Evolutionary conservation across 2,888 invertebrate genomes (phyloP).

Genomic region (Orchesellides sinensis): DNA sequence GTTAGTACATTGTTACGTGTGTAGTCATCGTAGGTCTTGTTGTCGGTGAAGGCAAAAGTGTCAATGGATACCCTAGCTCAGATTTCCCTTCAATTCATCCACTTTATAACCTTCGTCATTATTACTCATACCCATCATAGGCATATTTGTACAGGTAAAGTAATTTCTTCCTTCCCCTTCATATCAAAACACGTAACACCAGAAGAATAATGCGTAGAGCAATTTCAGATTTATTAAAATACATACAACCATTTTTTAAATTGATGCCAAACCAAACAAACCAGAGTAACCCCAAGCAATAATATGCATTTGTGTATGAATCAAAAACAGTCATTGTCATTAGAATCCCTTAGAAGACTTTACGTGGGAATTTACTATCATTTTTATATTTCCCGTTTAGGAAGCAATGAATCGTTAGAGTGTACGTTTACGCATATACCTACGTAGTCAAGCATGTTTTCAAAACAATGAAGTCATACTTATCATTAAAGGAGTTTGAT

Average conservation of each 20-base stretch:
- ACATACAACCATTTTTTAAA: not conserved
- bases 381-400: too few species aligned
- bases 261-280: too few species aligned
- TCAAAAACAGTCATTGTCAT: not conserved
- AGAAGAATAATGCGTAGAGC: not conserved
- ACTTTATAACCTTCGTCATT: slow-evolving; percentile 15
- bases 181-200: slow-evolving; percentile 7
- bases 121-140: not conserved
- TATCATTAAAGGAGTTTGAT: too few species aligned
- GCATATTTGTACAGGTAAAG: not conserved
- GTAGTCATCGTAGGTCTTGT: too few species aligned
- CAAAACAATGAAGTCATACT: too few species aligned
- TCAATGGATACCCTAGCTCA: slow-evolving; percentile 9
- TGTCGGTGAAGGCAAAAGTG: not conserved
- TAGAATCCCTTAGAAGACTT: not conserved
- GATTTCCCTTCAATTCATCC: slow-evolving; percentile 37
- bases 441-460: too few species aligned
- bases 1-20: too few species aligned
- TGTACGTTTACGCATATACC: too few species aligned
- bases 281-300: too few species aligned
- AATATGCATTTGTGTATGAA: not conserved
- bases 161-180: not conserved
- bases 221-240: not conserved
- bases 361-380: not conserved
- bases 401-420: too few species aligned